Conservation (phyloP, 92 coral and sea anemone species). For the Phymanthus crucifer region DNA sequence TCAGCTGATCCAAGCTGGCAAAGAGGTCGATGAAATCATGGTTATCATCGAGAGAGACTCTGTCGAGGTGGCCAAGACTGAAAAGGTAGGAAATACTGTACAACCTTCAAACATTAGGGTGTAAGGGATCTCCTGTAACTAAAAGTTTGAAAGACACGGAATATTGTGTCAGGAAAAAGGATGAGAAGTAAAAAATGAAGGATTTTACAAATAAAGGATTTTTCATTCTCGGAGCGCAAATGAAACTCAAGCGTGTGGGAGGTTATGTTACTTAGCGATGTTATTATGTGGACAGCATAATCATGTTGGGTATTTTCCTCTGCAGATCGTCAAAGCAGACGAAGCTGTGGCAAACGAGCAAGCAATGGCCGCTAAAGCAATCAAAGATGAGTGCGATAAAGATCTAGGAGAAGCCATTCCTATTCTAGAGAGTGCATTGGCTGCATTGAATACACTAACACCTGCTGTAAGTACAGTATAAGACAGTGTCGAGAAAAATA, state of each 20-base stretch:
- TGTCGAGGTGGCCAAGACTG: slow-evolving; percentile 94
- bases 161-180: neutral
- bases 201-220: too few relatives aligned
- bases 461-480: slow-evolving; percentile 58
- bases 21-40: slow-evolving; percentile 98
- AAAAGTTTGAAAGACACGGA: neutral
- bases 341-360: slow-evolving; percentile 98
- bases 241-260: too few relatives aligned
- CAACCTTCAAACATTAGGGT: neutral
- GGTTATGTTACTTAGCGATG: too few relatives aligned
- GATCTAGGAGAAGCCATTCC: slow-evolving; percentile 98
- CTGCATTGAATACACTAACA: slow-evolving; percentile 96
- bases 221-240: too few relatives aligned
- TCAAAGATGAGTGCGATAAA: slow-evolving; percentile 96
- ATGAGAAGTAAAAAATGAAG: neutral
- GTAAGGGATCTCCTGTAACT: too few relatives aligned
- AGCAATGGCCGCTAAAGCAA: slow-evolving; percentile 98
- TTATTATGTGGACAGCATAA: too few relatives aligned
- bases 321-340: slow-evolving; percentile 94
- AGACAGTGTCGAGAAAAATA: neutral
- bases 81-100: slow-evolving; percentile 62
- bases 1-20: slow-evolving; percentile 95
- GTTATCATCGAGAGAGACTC: slow-evolving; percentile 97
- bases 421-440: slow-evolving; percentile 89
- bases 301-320: neutral